A percentile compares a stretch with the other conserved stretches of the same genome.
Evolutionary conservation across 1,140 invertebrate genomes (phyloP).

Genomic region (Ceratitis capitata): DNA sequence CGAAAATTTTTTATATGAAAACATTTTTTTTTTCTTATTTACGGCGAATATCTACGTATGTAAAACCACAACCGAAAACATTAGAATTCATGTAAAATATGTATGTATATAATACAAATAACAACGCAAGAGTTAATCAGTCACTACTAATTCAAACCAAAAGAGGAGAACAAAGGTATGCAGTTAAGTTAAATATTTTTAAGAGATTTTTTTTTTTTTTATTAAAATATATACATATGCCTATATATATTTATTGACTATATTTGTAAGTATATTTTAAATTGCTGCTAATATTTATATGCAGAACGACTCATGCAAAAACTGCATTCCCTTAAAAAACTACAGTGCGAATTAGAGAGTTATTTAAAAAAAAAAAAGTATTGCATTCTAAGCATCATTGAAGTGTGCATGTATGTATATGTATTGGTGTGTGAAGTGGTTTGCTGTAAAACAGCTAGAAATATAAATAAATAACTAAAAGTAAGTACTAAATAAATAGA

Average conservation of each 20-base stretch:
- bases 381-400: background rate
- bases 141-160: background rate
- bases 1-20: too few relatives aligned
- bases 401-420: background rate
- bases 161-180: background rate
- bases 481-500: background rate
- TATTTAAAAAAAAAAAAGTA: background rate
- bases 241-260: background rate
- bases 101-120: background rate
- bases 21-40: too few relatives aligned
- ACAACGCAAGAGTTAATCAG: background rate
- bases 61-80: background rate
- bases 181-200: background rate
- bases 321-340: slow-evolving; percentile 12
- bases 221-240: background rate
- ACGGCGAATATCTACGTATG: too few relatives aligned
- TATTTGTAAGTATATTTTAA: background rate
- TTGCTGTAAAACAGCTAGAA: background rate
- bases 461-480: background rate
- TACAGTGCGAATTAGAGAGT: background rate
- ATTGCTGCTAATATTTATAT: background rate
- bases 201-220: background rate
- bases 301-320: background rate
- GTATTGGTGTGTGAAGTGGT: background rate
- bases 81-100: background rate